These are phyloP conservation scores for Bicyclus anynana DNA, from an alignment of 1,140 invertebrate genomes.

Conservation along the genomic window DNA sequence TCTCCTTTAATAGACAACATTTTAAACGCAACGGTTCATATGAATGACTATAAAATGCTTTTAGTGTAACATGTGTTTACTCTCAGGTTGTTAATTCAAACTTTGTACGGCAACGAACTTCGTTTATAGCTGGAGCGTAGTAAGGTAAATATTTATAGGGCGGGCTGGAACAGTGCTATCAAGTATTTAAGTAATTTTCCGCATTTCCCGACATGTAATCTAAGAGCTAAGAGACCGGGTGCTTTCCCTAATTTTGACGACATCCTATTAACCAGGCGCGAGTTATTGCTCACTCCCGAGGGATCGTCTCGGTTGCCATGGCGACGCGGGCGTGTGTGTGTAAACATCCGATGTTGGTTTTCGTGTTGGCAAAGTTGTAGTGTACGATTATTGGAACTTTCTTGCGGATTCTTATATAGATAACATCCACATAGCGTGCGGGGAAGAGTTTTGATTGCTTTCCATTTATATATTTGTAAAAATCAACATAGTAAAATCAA, in stretches of 20 bases:
- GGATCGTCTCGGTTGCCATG: constrained; percentile 44
- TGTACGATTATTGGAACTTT: constrained; percentile 49
- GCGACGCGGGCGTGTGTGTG: constrained; percentile 41
- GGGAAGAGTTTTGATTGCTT: constrained; percentile 12
- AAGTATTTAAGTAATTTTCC: constrained; percentile 68
- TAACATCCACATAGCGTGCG: constrained; percentile 36
- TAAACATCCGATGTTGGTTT: constrained; percentile 40
- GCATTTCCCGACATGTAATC: constrained; percentile 52
- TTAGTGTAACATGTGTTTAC: constrained; percentile 58
- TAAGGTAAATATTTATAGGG: constrained; percentile 58
- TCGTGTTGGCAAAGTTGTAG: constrained; percentile 36
- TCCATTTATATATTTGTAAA: not conserved
- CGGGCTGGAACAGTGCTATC: constrained; percentile 43
- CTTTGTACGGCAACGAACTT: constrained; percentile 49
- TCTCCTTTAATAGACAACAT: constrained; percentile 6
- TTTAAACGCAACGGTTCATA: constrained; percentile 10
- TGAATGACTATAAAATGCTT: constrained; percentile 41
- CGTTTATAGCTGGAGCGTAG: constrained; percentile 41
- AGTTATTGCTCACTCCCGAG: constrained; percentile 56
- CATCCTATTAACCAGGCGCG: constrained; percentile 63
- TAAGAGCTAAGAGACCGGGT: constrained; percentile 46
- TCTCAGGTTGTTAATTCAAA: constrained; percentile 57
- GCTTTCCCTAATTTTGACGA: constrained; percentile 64
- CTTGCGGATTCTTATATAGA: constrained; percentile 59
- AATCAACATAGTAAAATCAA: too few relatives aligned